Conservation (phyloP, 2,113 vertebrate species). For the Serilophus lunatus region DNA sequence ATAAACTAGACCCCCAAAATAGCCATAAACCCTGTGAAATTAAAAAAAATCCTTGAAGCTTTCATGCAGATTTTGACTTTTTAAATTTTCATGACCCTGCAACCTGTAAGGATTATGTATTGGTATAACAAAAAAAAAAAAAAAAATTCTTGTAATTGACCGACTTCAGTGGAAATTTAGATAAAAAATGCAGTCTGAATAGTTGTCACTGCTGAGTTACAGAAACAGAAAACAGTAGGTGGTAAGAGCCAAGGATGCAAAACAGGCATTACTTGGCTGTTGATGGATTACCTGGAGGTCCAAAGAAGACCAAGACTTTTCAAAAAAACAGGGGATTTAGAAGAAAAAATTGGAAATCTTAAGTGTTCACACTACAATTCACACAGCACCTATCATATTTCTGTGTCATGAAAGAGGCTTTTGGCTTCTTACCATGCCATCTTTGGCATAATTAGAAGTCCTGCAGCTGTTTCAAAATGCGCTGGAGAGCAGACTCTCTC, state of each 20-base stretch:
- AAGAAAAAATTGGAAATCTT: background rate
- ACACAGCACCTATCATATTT: fast-evolving
- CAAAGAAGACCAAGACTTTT: background rate
- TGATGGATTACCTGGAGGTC: background rate
- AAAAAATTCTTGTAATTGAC: slow-evolving; percentile 24
- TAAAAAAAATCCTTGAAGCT: background rate
- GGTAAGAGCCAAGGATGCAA: background rate
- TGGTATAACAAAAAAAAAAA: background rate
- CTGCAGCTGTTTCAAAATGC: background rate
- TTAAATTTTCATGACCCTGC: background rate
- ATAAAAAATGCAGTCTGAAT: slow-evolving; percentile 37
- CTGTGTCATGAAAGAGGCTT: background rate
- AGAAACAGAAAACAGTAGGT: slow-evolving; percentile 28
- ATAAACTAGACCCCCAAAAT: background rate
- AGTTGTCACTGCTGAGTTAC: slow-evolving; percentile 11
- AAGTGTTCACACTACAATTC: background rate
- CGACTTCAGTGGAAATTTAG: slow-evolving; percentile 17
- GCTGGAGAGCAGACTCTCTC: background rate
- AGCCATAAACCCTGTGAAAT: background rate
- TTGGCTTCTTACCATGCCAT: background rate
- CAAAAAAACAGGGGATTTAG: background rate
- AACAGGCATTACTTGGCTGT: background rate
- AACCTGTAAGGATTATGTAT: background rate
- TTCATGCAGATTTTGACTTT: background rate
- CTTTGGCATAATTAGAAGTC: background rate